Evolutionary conservation across 2,797 vertebrate genomes (phyloP).

Genomic region (Pangasius macronema): DNA sequence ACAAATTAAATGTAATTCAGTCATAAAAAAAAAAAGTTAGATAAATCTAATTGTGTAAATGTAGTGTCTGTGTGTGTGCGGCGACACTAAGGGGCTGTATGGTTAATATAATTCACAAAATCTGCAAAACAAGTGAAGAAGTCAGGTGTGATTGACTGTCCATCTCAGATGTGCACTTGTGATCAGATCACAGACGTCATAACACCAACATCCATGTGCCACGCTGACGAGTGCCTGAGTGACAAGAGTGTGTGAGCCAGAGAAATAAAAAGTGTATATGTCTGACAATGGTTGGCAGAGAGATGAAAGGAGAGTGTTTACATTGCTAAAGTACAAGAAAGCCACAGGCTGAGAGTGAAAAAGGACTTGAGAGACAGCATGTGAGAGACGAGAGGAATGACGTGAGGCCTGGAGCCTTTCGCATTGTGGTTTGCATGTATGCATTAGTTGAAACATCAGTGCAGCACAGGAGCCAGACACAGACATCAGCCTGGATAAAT

Average conservation of each 20-base stretch:
- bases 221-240: neutral
- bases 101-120: neutral
- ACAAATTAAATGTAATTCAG: neutral
- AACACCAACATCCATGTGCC: neutral
- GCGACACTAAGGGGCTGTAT: neutral
- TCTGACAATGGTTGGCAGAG: neutral
- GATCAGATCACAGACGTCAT: constrained; percentile 21
- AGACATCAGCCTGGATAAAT: neutral
- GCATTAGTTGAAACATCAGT: neutral
- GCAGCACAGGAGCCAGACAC: neutral
- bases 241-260: neutral
- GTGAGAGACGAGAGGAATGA: neutral
- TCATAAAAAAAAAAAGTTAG: neutral
- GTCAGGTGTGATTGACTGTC: neutral
- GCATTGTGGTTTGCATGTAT: neutral
- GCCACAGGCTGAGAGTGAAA: neutral
- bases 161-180: neutral
- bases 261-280: neutral
- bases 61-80: neutral
- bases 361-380: neutral
- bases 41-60: neutral
- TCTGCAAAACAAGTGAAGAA: neutral
- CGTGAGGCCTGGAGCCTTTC: neutral
- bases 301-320: neutral
- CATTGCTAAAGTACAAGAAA: neutral